Conservation (phyloP, 2,113 vertebrate genomes). For the Crotalus tigris region DNA sequence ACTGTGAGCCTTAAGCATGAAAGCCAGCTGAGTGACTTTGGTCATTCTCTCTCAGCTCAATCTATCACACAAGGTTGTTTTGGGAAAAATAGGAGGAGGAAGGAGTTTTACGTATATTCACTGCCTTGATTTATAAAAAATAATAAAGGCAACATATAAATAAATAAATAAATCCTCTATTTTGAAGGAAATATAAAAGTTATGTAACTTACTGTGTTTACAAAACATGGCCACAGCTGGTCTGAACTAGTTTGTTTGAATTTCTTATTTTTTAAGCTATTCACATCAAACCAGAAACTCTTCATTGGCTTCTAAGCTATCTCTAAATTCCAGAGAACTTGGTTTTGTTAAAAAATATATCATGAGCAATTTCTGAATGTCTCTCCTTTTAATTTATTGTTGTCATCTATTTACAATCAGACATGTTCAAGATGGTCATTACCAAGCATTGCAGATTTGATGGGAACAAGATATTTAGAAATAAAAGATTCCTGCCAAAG, state of each 20-base stretch:
- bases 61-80: too few relatives aligned
- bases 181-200: not conserved
- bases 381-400: constrained; percentile 19
- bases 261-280: not conserved
- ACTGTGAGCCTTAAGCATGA: too few relatives aligned
- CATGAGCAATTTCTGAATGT: not conserved
- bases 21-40: too few relatives aligned
- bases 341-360: not conserved
- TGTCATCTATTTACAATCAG: constrained; percentile 12
- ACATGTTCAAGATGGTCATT: not conserved
- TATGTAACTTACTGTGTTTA: not conserved
- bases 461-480: constrained; percentile 49
- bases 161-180: not conserved
- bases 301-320: not conserved
- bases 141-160: too few relatives aligned
- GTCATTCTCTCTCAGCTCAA: too few relatives aligned
- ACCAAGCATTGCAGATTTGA: constrained; percentile 60
- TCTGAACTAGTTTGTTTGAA: not conserved
- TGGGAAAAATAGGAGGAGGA: too few relatives aligned
- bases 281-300: not conserved
- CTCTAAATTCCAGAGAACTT: not conserved
- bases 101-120: too few relatives aligned
- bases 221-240: not conserved
- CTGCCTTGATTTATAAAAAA: too few relatives aligned
- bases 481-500: constrained; percentile 18